Evolutionary conservation across 2,113 vertebrate species (phyloP).

Genomic region (zebrafish (Danio rerio)): DNA sequence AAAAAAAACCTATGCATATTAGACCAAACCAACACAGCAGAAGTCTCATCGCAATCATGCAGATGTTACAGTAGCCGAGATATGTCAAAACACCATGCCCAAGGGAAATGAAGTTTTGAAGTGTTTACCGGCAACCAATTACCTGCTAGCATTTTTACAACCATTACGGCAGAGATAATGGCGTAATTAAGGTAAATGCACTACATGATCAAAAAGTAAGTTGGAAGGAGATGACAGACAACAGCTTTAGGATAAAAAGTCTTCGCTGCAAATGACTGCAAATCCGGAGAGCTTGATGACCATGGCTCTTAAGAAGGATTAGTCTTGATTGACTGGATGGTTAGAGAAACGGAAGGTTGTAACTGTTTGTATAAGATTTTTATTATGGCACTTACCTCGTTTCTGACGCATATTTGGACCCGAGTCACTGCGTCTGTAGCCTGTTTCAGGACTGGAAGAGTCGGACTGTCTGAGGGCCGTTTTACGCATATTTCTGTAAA

Average conservation of each 20-base stretch:
- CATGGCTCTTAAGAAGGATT: not conserved
- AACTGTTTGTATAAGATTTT: not conserved
- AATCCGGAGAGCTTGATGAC: not conserved
- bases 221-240: not conserved
- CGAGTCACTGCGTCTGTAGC: conserved; percentile 80
- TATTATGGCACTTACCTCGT: conserved; percentile 77
- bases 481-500: conserved; percentile 80
- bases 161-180: conserved; percentile 26
- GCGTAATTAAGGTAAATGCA: conserved; percentile 16
- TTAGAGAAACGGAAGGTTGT: not conserved
- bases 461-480: conserved; percentile 80
- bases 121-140: not conserved
- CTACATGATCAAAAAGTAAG: conserved; percentile 18
- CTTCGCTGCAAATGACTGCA: not conserved
- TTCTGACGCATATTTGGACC: conserved; percentile 84
- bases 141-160: not conserved
- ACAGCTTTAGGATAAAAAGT: not conserved
- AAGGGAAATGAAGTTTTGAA: not conserved
- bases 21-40: not conserved
- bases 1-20: not conserved
- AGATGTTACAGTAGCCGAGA: too few relatives aligned
- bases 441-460: conserved; percentile 81
- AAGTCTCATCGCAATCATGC: too few relatives aligned
- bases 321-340: not conserved
- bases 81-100: not conserved